Conservation (phyloP, 2,113 vertebrate genomes). For the Ovis aries region DNA sequence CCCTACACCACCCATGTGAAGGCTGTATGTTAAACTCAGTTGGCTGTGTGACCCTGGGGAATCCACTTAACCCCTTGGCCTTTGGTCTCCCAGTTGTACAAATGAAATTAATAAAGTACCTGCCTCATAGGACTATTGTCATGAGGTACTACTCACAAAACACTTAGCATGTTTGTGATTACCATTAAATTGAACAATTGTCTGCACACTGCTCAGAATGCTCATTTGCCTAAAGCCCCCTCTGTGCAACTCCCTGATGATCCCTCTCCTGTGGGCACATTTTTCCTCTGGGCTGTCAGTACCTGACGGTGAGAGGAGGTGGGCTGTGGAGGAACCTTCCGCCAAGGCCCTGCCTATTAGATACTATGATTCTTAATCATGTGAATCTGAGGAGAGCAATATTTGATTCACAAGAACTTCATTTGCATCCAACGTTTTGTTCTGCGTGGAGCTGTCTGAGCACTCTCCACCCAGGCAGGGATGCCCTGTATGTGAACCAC, state of each 20-base stretch:
- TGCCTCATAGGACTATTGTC: neutral
- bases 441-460: neutral
- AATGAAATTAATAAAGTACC: neutral
- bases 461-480: rapidly evolving
- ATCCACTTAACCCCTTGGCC: neutral
- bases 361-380: neutral
- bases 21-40: neutral
- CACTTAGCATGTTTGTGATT: neutral
- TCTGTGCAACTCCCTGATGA: neutral
- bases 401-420: neutral
- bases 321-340: rapidly evolving
- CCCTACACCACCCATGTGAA: rapidly evolving
- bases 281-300: neutral
- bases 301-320: neutral
- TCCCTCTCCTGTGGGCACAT: rapidly evolving
- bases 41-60: neutral
- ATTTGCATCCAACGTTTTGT: neutral
- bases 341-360: neutral
- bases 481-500: neutral
- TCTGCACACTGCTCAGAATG: neutral
- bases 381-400: neutral
- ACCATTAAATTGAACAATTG: neutral
- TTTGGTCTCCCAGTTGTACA: neutral
- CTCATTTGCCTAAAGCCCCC: neutral
- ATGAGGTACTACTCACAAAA: neutral